These are phyloP conservation scores for Maccullochella peelii DNA, from an alignment of 2,113 vertebrate species.

Conservation along the genomic window DNA sequence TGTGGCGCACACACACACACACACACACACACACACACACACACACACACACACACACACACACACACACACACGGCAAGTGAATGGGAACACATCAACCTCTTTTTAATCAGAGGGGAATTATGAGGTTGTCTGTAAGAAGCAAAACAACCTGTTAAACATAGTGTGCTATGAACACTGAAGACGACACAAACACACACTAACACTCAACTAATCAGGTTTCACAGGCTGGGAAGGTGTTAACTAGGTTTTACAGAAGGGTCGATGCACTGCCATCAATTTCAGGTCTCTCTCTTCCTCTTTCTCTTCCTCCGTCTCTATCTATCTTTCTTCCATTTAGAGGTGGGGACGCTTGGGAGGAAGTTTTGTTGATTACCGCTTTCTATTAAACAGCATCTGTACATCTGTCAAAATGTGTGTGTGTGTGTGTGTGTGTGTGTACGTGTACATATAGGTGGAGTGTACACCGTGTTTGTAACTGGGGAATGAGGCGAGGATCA, in stretches of 20 bases:
- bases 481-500: slow-evolving; percentile 65
- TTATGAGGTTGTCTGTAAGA: slow-evolving; percentile 53
- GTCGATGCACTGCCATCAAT: slow-evolving; percentile 79
- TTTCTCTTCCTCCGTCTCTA: slow-evolving; percentile 26
- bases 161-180: slow-evolving; percentile 36
- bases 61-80: not conserved
- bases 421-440: slow-evolving; percentile 10
- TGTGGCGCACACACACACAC: slow-evolving; percentile 36
- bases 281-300: slow-evolving; percentile 53
- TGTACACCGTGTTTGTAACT: slow-evolving; percentile 36
- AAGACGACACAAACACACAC: slow-evolving; percentile 54
- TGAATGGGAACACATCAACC: slow-evolving; percentile 35
- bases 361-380: slow-evolving; percentile 65
- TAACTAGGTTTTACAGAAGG: slow-evolving; percentile 78
- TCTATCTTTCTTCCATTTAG: slow-evolving; percentile 39
- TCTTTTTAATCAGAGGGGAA: slow-evolving; percentile 69
- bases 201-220: slow-evolving; percentile 72
- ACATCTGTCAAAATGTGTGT: slow-evolving; percentile 49
- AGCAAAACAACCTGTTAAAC: slow-evolving; percentile 66
- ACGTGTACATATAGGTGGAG: slow-evolving; percentile 25
- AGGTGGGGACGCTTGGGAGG: slow-evolving; percentile 48
- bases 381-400: slow-evolving; percentile 65
- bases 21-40: not conserved
- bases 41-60: slow-evolving; percentile 44
- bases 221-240: slow-evolving; percentile 76